phyloP scores from a whole-genome alignment of 2,888 invertebrate species.

The Lithophane socia region DNA sequence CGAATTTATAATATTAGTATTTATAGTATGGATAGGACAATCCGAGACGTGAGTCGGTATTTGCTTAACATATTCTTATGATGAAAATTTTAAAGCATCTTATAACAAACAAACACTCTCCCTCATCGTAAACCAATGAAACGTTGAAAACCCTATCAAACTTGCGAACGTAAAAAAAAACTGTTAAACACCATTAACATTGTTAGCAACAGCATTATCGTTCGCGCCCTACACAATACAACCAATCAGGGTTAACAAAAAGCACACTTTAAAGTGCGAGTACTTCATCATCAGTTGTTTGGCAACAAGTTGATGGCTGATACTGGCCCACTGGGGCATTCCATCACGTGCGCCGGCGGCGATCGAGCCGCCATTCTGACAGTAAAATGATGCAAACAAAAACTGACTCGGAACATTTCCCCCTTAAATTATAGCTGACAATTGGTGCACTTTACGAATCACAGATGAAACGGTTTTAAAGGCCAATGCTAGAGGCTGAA shows the following conservation, averaged over 20 bases:
- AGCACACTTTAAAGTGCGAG: conserved; percentile 56
- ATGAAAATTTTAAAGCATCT: not conserved
- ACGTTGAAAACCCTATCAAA: conserved; percentile 47
- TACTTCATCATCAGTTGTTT: conserved; percentile 72
- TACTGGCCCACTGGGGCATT: conserved; percentile 70
- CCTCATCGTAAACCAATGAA: conserved; percentile 51
- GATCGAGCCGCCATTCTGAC: conserved; percentile 68
- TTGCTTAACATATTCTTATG: not conserved
- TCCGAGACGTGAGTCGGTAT: too few species aligned
- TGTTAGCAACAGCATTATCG: conserved; percentile 67
- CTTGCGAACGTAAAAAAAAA: conserved; percentile 39
- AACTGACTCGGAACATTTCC: conserved; percentile 54
- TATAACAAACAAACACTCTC: conserved; percentile 19
- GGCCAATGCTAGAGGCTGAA: conserved; percentile 55
- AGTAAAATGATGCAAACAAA: conserved; percentile 76
- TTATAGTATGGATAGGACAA: not conserved
- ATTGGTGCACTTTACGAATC: conserved; percentile 68
- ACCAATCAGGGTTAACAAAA: conserved; percentile 73
- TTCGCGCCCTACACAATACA: conserved; percentile 72
- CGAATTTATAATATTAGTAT: too few species aligned
- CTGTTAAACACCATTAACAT: conserved; percentile 57
- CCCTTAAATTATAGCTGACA: conserved; percentile 61
- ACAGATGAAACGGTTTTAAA: conserved; percentile 61
- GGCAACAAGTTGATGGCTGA: conserved; percentile 67
- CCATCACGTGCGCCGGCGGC: conserved; percentile 77